These are phyloP conservation scores for Rhamphomyia laevipes DNA, from an alignment of 2,888 invertebrate genomes.

Conservation along the genomic window DNA sequence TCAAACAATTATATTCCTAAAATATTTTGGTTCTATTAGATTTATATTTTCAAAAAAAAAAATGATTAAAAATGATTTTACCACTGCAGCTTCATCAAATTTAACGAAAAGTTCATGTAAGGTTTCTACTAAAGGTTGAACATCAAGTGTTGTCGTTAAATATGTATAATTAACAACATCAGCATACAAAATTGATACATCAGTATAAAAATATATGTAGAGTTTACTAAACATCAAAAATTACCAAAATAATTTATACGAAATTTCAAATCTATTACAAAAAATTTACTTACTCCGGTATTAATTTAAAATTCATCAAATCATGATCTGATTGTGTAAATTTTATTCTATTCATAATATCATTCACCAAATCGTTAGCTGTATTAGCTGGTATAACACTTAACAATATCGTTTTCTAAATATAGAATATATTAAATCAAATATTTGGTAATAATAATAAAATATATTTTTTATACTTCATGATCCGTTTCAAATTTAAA, in stretches of 20 bases:
- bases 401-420: constrained; percentile 64
- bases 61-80: neutral
- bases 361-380: constrained; percentile 30
- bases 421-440: constrained; percentile 17
- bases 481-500: constrained; percentile 68
- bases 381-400: constrained; percentile 74
- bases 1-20: too few relatives aligned
- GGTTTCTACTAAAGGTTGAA: constrained; percentile 64
- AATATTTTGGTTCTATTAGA: too few relatives aligned
- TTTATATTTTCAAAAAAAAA: too few relatives aligned
- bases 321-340: neutral
- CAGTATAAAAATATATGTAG: constrained; percentile 68
- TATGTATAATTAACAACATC: constrained; percentile 78
- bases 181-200: constrained; percentile 76
- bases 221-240: constrained; percentile 61
- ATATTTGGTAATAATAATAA: neutral
- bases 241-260: too few relatives aligned
- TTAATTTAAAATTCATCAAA: neutral
- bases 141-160: constrained; percentile 56
- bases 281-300: too few relatives aligned
- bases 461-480: constrained; percentile 34
- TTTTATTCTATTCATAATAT: neutral
- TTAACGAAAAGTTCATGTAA: constrained; percentile 74
- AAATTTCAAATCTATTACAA: too few relatives aligned
- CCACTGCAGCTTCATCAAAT: constrained; percentile 45